Evolutionary conservation across 1,140 invertebrate genomes (phyloP).

Genomic region (Ostrea edulis): DNA sequence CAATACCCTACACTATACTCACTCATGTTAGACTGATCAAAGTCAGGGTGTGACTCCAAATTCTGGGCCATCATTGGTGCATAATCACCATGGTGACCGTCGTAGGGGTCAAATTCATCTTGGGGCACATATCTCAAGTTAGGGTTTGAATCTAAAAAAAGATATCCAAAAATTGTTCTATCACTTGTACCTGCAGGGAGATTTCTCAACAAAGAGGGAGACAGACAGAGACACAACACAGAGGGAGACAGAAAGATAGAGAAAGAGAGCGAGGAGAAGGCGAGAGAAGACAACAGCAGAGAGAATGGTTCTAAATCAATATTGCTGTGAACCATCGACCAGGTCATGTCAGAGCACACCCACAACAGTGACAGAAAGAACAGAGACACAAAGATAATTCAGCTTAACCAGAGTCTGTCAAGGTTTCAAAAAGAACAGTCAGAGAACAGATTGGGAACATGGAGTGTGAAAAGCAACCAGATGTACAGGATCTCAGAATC

Average conservation of each 20-base stretch:
- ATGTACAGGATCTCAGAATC: too few relatives aligned
- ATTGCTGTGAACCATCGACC: not conserved
- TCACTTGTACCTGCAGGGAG: not conserved
- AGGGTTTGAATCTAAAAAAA: conserved; percentile 27
- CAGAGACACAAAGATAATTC: too few relatives aligned
- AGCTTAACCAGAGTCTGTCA: too few relatives aligned
- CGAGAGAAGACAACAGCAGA: too few relatives aligned
- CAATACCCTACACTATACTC: not conserved
- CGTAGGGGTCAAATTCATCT: conserved; percentile 33
- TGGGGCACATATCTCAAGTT: not conserved
- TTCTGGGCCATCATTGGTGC: not conserved
- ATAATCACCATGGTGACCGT: conserved; percentile 29
- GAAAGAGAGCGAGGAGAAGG: not conserved
- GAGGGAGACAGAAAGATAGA: not conserved
- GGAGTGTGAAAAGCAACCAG: too few relatives aligned
- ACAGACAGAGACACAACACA: not conserved
- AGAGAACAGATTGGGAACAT: not conserved
- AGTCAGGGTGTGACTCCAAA: conserved; percentile 7
- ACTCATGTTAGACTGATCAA: conserved; percentile 26
- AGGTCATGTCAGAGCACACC: too few relatives aligned
- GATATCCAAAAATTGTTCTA: conserved; percentile 1
- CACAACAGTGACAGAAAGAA: too few relatives aligned
- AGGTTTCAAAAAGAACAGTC: too few relatives aligned
- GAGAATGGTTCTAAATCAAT: too few relatives aligned
- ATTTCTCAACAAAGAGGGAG: not conserved